phyloP scores from a whole-genome alignment of 2,888 invertebrate genomes.

The Brachycybe producta region DNA sequence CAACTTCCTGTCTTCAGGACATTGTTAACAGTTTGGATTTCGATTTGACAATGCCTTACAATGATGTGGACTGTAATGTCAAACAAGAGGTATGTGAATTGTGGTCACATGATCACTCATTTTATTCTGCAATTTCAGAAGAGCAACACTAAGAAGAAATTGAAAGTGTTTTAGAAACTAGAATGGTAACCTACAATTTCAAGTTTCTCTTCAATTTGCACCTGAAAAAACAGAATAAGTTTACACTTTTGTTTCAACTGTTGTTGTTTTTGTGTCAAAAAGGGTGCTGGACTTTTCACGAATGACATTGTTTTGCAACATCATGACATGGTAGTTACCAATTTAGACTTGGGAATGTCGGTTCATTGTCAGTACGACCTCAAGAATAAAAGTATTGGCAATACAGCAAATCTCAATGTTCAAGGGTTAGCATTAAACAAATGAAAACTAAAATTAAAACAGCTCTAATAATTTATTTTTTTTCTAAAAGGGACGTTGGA shows the following conservation, averaged over 20 bases:
- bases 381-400: constrained; percentile 84
- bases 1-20: constrained; percentile 81
- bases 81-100: constrained; percentile 49
- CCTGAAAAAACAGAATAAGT: no score
- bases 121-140: neutral
- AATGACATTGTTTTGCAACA: constrained; percentile 85
- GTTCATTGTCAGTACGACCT: constrained; percentile 89
- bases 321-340: constrained; percentile 89
- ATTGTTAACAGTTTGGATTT: constrained; percentile 78
- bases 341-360: constrained; percentile 80
- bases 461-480: no score
- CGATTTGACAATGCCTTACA: constrained; percentile 80
- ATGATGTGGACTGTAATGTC: constrained; percentile 83
- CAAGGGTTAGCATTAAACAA: constrained; percentile 43
- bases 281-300: constrained; percentile 65
- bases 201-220: no score
- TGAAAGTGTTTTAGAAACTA: no score
- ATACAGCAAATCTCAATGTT: constrained; percentile 61
- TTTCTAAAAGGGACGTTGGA: constrained; percentile 48
- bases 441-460: neutral
- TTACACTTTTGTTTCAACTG: no score
- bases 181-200: no score
- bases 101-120: neutral
- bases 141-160: no score
- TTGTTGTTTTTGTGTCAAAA: no score